phyloP scores from a whole-genome alignment of 2,113 vertebrate species.

The Gopherus evgoodei region DNA sequence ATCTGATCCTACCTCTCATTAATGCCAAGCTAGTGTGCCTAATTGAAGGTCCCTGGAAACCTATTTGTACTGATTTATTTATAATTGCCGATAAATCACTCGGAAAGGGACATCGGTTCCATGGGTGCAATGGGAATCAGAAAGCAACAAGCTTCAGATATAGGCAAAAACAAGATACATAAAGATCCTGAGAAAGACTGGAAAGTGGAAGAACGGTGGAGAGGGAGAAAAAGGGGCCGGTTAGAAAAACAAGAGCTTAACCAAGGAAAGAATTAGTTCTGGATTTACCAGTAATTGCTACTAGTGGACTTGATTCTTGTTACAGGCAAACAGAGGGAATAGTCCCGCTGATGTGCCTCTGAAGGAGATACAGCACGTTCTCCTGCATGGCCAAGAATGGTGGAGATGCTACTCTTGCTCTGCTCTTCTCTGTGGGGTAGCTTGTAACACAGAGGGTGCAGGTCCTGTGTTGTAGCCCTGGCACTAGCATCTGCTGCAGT shows the following conservation, averaged over 20 bases:
- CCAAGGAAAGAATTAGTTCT: not conserved
- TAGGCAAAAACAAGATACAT: constrained; percentile 60
- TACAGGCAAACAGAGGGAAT: not conserved
- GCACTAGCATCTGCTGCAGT: not conserved
- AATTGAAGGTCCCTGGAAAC: constrained; percentile 49
- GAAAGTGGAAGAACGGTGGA: not conserved
- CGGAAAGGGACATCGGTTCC: constrained; percentile 64
- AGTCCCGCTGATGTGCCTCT: rapidly evolving
- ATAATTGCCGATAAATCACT: constrained; percentile 41
- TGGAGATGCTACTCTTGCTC: not conserved
- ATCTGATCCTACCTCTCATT: constrained; percentile 48
- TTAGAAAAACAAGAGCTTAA: not conserved
- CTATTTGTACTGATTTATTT: constrained; percentile 53
- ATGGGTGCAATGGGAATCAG: constrained; percentile 33
- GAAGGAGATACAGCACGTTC: not conserved
- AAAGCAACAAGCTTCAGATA: constrained; percentile 28
- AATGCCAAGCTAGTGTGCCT: constrained; percentile 41
- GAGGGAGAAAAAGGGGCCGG: constrained; percentile 17
- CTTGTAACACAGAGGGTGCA: not conserved
- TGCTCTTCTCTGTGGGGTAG: not conserved
- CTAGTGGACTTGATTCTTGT: not conserved
- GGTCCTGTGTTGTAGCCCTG: not conserved
- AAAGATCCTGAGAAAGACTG: not conserved
- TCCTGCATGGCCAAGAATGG: not conserved
- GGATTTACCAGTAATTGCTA: not conserved